Percentiles rank a stretch among this genome's conserved stretches.
These are phyloP conservation scores for Anguilla marmorata DNA, from an alignment of 2,797 vertebrate species.

Conservation along the genomic window DNA sequence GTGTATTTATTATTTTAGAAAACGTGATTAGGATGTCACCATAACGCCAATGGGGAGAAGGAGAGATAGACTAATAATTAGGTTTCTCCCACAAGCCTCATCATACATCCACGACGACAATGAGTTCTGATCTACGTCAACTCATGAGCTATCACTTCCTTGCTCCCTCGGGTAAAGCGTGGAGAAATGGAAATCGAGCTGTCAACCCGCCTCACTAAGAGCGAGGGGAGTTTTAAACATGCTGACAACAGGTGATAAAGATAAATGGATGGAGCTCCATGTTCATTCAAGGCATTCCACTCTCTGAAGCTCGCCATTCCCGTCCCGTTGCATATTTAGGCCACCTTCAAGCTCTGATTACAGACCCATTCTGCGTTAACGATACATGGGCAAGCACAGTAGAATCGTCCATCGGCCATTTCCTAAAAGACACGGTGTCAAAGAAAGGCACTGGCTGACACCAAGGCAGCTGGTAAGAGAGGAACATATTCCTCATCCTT, in stretches of 20 bases:
- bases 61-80: conserved; percentile 26
- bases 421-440: neutral
- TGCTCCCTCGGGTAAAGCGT: neutral
- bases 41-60: neutral
- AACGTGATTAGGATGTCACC: conserved; percentile 6
- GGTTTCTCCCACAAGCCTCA: neutral
- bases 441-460: neutral
- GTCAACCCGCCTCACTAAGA: conserved; percentile 10
- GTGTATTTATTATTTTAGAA: neutral
- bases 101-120: conserved; percentile 20
- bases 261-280: neutral
- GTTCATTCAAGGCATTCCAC: neutral
- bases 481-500: neutral
- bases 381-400: neutral
- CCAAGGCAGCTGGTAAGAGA: neutral
- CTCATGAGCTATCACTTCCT: conserved; percentile 13
- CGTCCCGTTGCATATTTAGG: neutral
- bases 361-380: neutral
- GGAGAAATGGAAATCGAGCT: conserved; percentile 15
- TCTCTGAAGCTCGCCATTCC: neutral
- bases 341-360: neutral
- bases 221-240: neutral
- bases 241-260: conserved; percentile 18
- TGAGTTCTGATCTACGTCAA: conserved; percentile 20
- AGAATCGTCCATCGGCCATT: neutral